phyloP scores from a whole-genome alignment of 2,797 vertebrate species.

The Galagoides demidoff region DNA sequence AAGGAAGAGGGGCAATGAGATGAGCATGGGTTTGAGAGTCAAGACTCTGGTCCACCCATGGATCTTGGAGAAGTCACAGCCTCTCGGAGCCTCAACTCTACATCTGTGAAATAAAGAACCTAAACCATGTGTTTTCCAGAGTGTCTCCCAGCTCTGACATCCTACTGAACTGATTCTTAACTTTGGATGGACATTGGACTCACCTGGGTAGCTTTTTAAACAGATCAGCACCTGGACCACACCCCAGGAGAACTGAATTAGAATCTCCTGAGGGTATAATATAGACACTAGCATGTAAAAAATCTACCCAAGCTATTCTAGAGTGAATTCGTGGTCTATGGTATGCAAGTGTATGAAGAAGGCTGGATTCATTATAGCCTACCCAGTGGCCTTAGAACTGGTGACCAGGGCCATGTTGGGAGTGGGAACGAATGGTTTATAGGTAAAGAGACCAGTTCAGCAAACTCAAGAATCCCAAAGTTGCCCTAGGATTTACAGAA shows the following conservation, averaged over 20 bases:
- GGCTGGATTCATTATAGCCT: neutral
- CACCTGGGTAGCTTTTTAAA: constrained; percentile 1
- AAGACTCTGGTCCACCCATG: neutral
- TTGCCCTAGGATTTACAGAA: constrained; percentile 1
- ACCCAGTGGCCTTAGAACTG: neutral
- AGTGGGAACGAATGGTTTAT: neutral
- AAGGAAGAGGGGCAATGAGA: neutral
- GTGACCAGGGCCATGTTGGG: neutral
- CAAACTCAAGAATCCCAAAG: neutral
- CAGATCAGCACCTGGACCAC: neutral
- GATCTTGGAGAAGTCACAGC: neutral
- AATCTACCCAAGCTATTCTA: neutral
- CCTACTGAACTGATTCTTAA: constrained; percentile 7
- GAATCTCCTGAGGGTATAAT: constrained; percentile 13
- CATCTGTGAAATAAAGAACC: constrained; percentile 10
- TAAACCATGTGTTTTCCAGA: neutral
- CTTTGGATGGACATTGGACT: neutral
- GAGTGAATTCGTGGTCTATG: neutral
- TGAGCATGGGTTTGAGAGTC: neutral
- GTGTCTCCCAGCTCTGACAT: neutral
- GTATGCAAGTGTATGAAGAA: neutral
- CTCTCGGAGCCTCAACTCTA: neutral
- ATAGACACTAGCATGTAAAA: neutral
- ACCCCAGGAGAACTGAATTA: neutral
- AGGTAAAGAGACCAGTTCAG: neutral